phyloP scores from a whole-genome alignment of 1,140 invertebrate genomes.

The Eupristina koningsbergeri region DNA sequence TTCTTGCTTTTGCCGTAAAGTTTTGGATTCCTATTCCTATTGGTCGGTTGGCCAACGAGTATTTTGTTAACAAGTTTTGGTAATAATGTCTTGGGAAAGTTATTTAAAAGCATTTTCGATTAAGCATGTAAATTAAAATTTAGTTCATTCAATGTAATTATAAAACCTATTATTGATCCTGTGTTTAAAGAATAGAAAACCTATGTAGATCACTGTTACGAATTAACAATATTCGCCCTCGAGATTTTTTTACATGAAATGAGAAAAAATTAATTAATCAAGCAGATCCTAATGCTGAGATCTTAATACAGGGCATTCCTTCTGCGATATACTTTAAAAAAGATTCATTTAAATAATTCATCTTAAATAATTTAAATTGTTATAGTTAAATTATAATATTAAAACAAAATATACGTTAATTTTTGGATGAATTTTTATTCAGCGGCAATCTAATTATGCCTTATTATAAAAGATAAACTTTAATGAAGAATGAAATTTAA shows the following conservation, averaged over 20 bases:
- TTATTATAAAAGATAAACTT: no score
- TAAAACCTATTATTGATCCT: not conserved
- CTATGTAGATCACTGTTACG: not conserved
- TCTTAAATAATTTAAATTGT: no score
- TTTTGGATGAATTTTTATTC: no score
- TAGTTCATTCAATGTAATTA: not conserved
- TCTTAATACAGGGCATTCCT: not conserved
- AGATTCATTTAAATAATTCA: no score
- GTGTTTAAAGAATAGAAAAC: not conserved
- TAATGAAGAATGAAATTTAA: no score
- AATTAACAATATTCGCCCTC: not conserved
- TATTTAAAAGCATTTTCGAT: not conserved
- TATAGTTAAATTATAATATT: no score
- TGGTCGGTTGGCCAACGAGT: not conserved
- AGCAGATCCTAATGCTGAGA: not conserved
- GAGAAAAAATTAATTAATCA: not conserved
- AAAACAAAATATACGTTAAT: no score
- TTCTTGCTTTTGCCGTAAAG: not conserved
- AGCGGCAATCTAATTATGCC: no score
- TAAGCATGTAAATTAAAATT: not conserved
- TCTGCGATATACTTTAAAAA: no score
- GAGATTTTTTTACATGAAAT: not conserved
- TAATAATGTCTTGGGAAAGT: not conserved
- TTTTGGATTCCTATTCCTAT: not conserved
- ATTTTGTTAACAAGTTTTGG: not conserved